Base-by-base conservation (phyloP, 2,113 vertebrate genomes). In the Oncorhynchus mykiss region DNA sequence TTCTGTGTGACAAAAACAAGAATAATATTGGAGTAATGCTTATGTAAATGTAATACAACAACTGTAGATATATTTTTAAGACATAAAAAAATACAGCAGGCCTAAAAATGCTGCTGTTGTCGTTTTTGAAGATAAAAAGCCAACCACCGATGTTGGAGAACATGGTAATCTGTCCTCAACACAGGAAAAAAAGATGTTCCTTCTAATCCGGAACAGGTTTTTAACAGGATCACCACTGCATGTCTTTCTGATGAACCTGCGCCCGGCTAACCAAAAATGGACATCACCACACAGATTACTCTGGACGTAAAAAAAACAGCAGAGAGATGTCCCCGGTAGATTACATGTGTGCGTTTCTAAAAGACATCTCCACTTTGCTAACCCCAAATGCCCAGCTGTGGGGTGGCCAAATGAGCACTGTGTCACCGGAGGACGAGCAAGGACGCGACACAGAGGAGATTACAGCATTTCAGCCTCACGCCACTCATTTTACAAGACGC, bases 391-490 rank as follows among this genome's bases (percentile, higher is more conserved):
- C 87, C 90, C 91, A 93, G 86, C 93, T 90, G 86, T 77, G 76
- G 82, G 81, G 80, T 82, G 83, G 77, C 81, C n/a, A 95, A 94
- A 93, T 92, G 91, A 94, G 85, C 94, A 93, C 89, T 74, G 70
- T 86, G 87, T 90, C 87, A 85, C 73, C 79, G 0, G 2, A 54
- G 81, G 72, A 88, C 78, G 84, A 88, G 91, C 70, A 84, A 79
- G 13, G 68, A 82, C 73, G 66, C 75, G 69, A 81, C 85, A 82
- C 25, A n/a, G 82, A 76, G 80, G 20, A 88, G 92, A 95, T 94
- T 94, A 95, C 83, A 66, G 82, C 74, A 83, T 72, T 78, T 80
- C 86, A 70, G 78, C 75, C 71, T 68, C 34, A 65, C 78, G 82
- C 80, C 57, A 72, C 88, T 85, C 24, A 27, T 64, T 70, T 76